phyloP scores from a whole-genome alignment of 2,888 invertebrate genomes.

The Zaprionus obscuricornis region DNA sequence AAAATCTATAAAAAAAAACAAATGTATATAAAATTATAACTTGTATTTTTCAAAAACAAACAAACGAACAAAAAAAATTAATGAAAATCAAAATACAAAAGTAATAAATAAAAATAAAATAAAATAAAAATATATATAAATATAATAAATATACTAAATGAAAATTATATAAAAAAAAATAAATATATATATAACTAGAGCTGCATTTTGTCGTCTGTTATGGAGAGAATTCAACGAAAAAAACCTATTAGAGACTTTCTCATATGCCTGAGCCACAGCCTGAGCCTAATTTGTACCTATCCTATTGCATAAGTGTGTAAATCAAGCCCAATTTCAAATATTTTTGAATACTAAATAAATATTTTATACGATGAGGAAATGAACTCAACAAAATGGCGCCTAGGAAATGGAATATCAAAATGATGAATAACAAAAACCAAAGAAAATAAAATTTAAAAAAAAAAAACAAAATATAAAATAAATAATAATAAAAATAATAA shows the following conservation, averaged over 20 bases:
- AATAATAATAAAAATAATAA: constrained; percentile 21
- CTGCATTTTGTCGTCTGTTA: constrained; percentile 59
- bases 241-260: constrained; percentile 71
- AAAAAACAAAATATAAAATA: constrained; percentile 16
- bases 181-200: constrained; percentile 45
- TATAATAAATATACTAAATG: constrained; percentile 12
- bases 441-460: background rate
- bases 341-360: constrained; percentile 66
- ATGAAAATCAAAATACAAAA: constrained; percentile 14
- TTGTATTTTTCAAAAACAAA: constrained; percentile 53
- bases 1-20: constrained; percentile 30
- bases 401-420: constrained; percentile 66
- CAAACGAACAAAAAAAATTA: constrained; percentile 20
- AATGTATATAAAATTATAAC: constrained; percentile 34
- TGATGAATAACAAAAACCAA: too few species aligned
- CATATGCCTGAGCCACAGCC: constrained; percentile 69
- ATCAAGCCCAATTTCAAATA: constrained; percentile 66
- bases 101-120: constrained; percentile 25
- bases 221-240: constrained; percentile 40
- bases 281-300: constrained; percentile 81
- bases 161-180: constrained; percentile 26
- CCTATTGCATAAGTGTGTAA: constrained; percentile 73
- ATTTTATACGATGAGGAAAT: constrained; percentile 62
- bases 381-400: constrained; percentile 49
- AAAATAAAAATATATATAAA: constrained; percentile 46